phyloP scores from a whole-genome alignment of 2,113 vertebrate species.

The Nicator chloris region DNA sequence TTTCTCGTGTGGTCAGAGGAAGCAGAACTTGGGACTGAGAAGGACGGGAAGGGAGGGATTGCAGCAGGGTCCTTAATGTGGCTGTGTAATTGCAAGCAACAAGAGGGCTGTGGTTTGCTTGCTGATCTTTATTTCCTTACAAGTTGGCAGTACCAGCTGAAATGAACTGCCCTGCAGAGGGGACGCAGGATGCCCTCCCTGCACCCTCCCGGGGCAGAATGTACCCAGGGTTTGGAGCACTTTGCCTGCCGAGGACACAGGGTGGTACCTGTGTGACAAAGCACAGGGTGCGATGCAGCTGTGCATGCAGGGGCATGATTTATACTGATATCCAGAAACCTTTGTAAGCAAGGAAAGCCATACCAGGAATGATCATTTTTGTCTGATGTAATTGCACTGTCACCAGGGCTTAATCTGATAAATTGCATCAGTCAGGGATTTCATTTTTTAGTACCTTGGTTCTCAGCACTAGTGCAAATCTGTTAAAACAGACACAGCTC shows the following conservation, averaged over 20 bases:
- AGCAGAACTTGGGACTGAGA: background rate
- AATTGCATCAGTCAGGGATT: background rate
- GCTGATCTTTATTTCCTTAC: background rate
- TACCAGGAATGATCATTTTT: background rate
- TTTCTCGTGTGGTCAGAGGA: background rate
- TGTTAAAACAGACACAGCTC: background rate
- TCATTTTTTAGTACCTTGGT: background rate
- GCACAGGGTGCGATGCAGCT: background rate
- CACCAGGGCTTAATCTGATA: background rate
- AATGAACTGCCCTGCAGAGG: background rate
- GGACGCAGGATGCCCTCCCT: accelerated
- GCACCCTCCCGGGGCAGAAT: background rate
- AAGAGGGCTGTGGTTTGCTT: background rate
- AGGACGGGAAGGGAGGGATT: background rate
- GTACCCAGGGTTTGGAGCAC: background rate
- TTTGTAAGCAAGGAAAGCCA: background rate
- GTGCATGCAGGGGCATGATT: background rate
- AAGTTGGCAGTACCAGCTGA: background rate
- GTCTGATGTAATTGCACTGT: background rate
- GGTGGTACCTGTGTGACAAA: background rate
- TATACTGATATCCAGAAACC: accelerated
- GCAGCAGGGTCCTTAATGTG: background rate
- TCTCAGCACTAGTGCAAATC: background rate
- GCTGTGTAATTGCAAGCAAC: background rate
- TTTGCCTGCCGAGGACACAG: background rate